A percentile compares a stretch with the other conserved stretches of the same genome.
Conservation (phyloP, 2,888 invertebrate genomes). For the Heliconius erato region DNA sequence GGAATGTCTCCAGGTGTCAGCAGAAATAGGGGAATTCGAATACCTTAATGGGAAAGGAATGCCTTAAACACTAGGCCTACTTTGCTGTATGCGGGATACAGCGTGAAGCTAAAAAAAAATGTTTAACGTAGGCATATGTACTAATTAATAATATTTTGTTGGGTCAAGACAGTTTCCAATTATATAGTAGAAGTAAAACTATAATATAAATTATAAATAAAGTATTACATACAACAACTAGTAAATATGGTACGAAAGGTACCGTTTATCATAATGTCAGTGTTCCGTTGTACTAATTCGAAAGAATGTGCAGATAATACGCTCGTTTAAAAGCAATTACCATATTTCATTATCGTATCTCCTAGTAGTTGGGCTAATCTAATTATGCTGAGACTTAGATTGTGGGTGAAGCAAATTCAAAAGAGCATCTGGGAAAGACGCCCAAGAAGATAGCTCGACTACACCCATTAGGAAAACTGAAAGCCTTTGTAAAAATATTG, state of each 20-base stretch:
- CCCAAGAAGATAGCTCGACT: constrained; percentile 9
- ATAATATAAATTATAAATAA: not conserved
- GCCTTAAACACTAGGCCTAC: not conserved
- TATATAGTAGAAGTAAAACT: not conserved
- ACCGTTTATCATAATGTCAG: not conserved
- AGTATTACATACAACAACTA: not conserved
- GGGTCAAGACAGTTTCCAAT: not conserved
- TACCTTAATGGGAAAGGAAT: not conserved
- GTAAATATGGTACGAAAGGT: not conserved
- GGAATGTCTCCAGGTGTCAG: not conserved
- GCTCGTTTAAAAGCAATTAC: constrained; percentile 37
- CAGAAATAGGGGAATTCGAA: too few relatives aligned
- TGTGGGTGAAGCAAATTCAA: constrained; percentile 30
- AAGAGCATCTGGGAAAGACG: constrained; percentile 26
- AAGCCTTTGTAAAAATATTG: not conserved
- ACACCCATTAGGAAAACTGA: not conserved
- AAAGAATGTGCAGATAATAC: constrained; percentile 18
- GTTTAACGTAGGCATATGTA: too few relatives aligned
- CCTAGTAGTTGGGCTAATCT: not conserved
- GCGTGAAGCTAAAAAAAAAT: not conserved
- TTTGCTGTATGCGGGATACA: not conserved
- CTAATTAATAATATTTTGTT: too few relatives aligned
- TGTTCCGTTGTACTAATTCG: constrained; percentile 10
- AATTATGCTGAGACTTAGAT: constrained; percentile 20
- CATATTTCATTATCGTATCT: constrained; percentile 5